Evolutionary conservation across 2,113 vertebrate species (phyloP).

Genomic region (Riparia riparia): DNA sequence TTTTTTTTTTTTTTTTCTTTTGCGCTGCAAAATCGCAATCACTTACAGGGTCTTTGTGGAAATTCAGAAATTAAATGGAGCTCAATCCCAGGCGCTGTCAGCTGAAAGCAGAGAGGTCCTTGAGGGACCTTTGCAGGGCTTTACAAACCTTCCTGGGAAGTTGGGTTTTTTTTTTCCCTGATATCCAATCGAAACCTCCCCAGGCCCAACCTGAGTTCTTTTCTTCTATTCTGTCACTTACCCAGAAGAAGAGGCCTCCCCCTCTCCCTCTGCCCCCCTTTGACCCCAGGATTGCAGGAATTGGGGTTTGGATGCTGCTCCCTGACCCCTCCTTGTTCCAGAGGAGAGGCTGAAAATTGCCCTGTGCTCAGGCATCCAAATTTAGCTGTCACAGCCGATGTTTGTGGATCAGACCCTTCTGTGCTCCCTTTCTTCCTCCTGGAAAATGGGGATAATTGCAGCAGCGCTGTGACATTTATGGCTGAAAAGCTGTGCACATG

Average conservation of each 20-base stretch:
- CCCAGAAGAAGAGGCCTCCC: neutral
- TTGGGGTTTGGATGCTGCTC: neutral
- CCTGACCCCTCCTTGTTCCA: neutral
- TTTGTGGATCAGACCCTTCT: neutral
- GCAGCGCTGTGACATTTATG: constrained; percentile 11
- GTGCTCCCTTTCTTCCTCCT: neutral
- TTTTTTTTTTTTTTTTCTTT: neutral
- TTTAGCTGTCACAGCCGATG: constrained; percentile 5
- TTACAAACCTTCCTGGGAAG: neutral
- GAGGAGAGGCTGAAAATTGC: neutral
- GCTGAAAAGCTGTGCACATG: constrained; percentile 11
- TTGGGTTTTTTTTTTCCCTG: neutral
- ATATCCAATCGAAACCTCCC: neutral
- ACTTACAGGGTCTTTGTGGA: constrained; percentile 65
- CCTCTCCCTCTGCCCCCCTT: fast-evolving
- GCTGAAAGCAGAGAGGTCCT: constrained; percentile 47
- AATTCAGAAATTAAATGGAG: constrained; percentile 72
- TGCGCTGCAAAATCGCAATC: constrained; percentile 68
- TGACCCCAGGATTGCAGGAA: neutral
- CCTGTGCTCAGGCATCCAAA: neutral
- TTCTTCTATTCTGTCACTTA: neutral
- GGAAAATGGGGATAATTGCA: constrained; percentile 47
- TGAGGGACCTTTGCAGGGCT: neutral
- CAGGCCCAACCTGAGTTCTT: neutral
- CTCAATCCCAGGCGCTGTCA: constrained; percentile 50